Base-by-base conservation (phyloP, 1,140 invertebrate genomes). In the Zaprionus ornatus region DNA sequence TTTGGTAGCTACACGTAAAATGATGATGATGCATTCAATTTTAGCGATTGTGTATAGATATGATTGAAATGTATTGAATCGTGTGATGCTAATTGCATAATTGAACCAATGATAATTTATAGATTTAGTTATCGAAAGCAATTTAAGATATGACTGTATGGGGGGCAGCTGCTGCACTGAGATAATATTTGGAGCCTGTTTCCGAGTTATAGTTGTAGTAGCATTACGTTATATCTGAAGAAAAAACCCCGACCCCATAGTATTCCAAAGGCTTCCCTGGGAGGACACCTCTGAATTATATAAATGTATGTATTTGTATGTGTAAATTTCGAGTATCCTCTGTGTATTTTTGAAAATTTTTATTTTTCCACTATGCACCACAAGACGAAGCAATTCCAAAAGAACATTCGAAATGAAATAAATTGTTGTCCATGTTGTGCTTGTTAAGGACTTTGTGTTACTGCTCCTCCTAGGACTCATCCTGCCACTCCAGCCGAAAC, bases 401-500 rank as follows among this genome's bases (percentile, higher is more conserved):
- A 55, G 17, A 32, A 5, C 5, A 48, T 54, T 81, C 68, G 64
- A 79, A 79, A 83, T 59, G 42, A 78, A 88, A 88, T 88, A 87
- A 82, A 82, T 75, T 80, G 69, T 77, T 78, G 68, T 77, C 83
- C 74, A 74, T 79, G 65, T 78, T 75, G 71, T 68, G 64, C 40
- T 45, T 45, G 40, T 45, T 45, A 45, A 17, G 40, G n/a, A 45
- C 40, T 52, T 9, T 61, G 13, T 40, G 3, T 25, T 48, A 5
- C 25, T 32, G 13, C n/a, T 25, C 4, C n/a, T 37, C 17, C 57
- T 88, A 83, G 67, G 70, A 74, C 25, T 70, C 79, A 7, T 91
- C 91, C 74, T 86, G 77, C 91, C 91, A 92, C 32, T 86, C 79
- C 35, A 92, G 70, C 32, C 90, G 87, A 64, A 92, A 92, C n/a